phyloP scores from a whole-genome alignment of 2,113 vertebrate genomes.

The Condylura cristata region DNA sequence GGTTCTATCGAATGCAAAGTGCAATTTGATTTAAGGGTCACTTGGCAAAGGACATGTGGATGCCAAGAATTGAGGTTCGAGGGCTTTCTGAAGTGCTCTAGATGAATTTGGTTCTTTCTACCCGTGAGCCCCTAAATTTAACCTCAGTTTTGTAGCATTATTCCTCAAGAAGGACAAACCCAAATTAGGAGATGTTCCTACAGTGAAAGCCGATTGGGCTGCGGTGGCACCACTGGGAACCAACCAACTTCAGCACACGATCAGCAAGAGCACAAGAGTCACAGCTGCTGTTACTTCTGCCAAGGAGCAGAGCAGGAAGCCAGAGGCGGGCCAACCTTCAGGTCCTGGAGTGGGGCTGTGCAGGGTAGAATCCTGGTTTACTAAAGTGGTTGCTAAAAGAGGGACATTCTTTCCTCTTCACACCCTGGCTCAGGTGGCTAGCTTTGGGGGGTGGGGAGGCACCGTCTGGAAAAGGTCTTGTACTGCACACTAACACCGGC shows the following conservation, averaged over 20 bases:
- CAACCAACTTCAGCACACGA: background rate
- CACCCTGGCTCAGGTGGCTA: background rate
- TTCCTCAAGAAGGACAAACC: background rate
- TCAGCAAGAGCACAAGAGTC: fast-evolving
- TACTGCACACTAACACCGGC: background rate
- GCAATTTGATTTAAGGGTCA: background rate
- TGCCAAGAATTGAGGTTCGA: background rate
- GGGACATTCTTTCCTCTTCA: background rate
- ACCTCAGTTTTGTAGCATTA: background rate
- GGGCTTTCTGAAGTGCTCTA: background rate
- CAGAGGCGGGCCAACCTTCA: background rate
- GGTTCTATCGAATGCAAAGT: background rate
- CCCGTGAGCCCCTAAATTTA: background rate
- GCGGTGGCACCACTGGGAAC: background rate
- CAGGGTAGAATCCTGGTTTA: background rate
- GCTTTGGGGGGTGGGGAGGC: background rate
- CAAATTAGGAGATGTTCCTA: background rate
- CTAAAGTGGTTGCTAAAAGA: background rate
- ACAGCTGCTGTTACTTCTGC: background rate
- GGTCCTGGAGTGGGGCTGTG: background rate
- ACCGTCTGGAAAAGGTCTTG: background rate
- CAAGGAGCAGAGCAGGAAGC: background rate
- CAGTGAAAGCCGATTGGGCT: background rate
- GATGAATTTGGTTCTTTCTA: background rate
- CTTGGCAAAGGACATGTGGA: background rate